Evolutionary conservation across 2,797 vertebrate genomes (phyloP).

Genomic region (Bufotes viridis): DNA sequence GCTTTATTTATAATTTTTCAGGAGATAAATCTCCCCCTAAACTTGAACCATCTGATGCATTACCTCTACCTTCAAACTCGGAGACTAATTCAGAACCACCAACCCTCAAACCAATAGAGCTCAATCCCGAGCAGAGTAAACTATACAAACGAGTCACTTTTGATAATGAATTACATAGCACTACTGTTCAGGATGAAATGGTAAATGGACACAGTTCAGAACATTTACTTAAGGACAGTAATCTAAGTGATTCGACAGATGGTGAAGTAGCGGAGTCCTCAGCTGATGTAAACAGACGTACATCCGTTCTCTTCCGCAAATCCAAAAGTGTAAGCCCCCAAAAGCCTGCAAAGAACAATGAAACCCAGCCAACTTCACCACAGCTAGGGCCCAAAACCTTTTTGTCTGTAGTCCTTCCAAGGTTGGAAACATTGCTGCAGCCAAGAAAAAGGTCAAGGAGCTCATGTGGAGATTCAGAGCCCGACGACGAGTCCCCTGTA

Average conservation of each 20-base stretch:
- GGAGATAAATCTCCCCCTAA: conserved; percentile 98
- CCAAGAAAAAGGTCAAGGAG: conserved; percentile 94
- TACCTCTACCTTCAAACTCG: conserved; percentile 88
- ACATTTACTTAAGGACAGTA: conserved; percentile 80
- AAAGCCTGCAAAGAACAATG: conserved; percentile 80
- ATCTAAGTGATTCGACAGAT: conserved; percentile 86
- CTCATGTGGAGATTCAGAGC: conserved; percentile 81
- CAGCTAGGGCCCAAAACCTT: conserved; percentile 95
- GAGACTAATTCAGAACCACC: conserved; percentile 92
- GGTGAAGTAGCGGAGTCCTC: conserved; percentile 87
- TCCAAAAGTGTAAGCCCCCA: conserved; percentile 88
- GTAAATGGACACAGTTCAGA: conserved; percentile 82
- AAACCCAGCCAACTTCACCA: conserved; percentile 77
- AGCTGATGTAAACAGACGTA: conserved; percentile 86
- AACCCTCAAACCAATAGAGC: conserved; percentile 93
- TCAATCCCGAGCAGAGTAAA: conserved; percentile 83
- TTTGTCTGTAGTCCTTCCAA: conserved; percentile 96
- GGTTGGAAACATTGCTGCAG: conserved; percentile 96
- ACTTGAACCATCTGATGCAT: conserved; percentile 94
- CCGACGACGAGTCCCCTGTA: conserved; percentile 84
- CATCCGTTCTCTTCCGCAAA: conserved; percentile 93
- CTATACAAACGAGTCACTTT: conserved; percentile 81
- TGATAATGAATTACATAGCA: conserved; percentile 80
- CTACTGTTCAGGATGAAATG: conserved; percentile 83
- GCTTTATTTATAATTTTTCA: conserved; percentile 88